These are phyloP conservation scores for Mesitornis unicolor DNA, from an alignment of 2,113 vertebrate genomes.

Conservation along the genomic window DNA sequence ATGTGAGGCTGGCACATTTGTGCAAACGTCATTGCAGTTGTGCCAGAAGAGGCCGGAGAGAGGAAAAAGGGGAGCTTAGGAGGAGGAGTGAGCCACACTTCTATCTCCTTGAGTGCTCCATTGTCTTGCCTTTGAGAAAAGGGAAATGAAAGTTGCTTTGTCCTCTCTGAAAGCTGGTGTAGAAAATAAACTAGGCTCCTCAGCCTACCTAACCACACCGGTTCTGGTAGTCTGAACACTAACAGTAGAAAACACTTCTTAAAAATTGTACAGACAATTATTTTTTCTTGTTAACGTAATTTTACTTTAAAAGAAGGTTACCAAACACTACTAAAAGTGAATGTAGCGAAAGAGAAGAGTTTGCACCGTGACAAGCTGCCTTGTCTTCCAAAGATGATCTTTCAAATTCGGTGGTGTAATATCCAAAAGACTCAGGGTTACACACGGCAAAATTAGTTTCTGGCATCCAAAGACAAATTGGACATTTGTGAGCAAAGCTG, in stretches of 20 bases:
- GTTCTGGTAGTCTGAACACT: background rate
- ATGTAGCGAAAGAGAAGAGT: background rate
- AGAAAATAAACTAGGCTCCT: background rate
- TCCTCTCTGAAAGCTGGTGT: background rate
- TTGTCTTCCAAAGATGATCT: background rate
- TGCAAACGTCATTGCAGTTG: no score
- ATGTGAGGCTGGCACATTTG: no score
- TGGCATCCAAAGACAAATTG: background rate
- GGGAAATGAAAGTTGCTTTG: background rate
- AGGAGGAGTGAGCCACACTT: rapidly evolving
- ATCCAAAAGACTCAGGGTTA: background rate
- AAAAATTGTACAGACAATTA: background rate
- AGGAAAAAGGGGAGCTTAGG: no score
- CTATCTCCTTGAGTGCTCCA: background rate
- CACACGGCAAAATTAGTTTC: background rate
- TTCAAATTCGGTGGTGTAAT: background rate
- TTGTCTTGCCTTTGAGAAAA: background rate
- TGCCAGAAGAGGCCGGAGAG: no score
- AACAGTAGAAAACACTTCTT: no score
- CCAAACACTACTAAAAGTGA: background rate
- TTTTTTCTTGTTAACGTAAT: background rate
- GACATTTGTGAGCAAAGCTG: background rate
- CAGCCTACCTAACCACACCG: background rate
- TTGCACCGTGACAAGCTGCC: background rate
- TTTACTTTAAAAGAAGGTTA: background rate